These are phyloP conservation scores for Neosalanx taihuensis DNA, from an alignment of 2,797 vertebrate species.

Conservation along the genomic window DNA sequence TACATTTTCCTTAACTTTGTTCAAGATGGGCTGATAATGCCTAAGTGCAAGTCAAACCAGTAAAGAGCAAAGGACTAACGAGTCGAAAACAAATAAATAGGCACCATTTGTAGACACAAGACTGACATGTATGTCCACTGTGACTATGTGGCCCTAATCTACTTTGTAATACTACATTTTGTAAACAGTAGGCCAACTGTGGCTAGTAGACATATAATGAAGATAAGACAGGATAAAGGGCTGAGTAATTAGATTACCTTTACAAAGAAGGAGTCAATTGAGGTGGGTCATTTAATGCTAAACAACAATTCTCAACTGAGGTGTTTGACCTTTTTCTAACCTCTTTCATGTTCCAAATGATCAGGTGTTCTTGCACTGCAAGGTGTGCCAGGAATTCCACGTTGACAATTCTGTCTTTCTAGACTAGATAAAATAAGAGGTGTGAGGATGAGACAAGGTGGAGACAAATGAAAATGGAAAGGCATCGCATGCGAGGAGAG, in stretches of 20 bases:
- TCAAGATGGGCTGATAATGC: slow-evolving; percentile 64
- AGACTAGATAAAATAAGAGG: slow-evolving; percentile 23
- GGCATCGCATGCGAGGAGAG: slow-evolving; percentile 37
- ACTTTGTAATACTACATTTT: slow-evolving; percentile 32
- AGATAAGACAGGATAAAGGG: no score
- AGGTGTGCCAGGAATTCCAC: slow-evolving; percentile 49
- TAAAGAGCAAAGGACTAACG: slow-evolving; percentile 6
- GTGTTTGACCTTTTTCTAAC: slow-evolving; percentile 36
- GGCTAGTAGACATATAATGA: no score
- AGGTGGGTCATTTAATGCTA: slow-evolving; percentile 31
- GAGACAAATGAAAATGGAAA: slow-evolving; percentile 57
- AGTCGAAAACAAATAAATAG: slow-evolving; percentile 21
- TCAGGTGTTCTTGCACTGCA: slow-evolving; percentile 50
- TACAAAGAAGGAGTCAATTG: slow-evolving; percentile 16
- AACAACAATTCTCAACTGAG: slow-evolving; percentile 52
- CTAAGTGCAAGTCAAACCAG: slow-evolving; percentile 31
- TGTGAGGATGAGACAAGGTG: slow-evolving; percentile 36
- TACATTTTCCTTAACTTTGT: slow-evolving; percentile 57
- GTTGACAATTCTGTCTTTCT: slow-evolving; percentile 49
- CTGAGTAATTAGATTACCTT: slow-evolving; percentile 34
- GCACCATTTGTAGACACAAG: slow-evolving; percentile 42
- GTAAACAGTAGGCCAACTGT: no score
- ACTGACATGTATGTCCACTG: slow-evolving; percentile 49
- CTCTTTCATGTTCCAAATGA: slow-evolving; percentile 56
- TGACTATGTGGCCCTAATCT: slow-evolving; percentile 4